Evolutionary conservation across 1,140 invertebrate genomes (phyloP), one percentile per base, ranked within the genome.

Genomic region (Euura lappo): DNA sequence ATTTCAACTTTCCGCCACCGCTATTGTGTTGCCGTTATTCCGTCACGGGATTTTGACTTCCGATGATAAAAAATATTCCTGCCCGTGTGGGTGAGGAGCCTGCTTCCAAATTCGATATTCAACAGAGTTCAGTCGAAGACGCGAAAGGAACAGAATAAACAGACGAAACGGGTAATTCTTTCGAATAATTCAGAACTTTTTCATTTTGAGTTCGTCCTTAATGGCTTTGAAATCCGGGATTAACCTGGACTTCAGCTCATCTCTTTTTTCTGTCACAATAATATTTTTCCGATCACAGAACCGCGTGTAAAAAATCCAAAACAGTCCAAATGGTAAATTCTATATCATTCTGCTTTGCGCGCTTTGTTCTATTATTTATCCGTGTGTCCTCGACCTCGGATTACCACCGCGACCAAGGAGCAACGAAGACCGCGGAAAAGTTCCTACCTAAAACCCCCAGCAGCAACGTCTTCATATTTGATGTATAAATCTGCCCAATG

Each of bases 401-500:
- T 60, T 3, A n/a, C 51, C 51, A 60, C 3, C 51, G 3, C 10
- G 6, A 60, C 51, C 8, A 60, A 3, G 51, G 51, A 4, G 51
- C 51, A 60, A 60, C 51, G 51, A 60, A 60, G 51, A 60, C 10
- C 51, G 51, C 10, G 13, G 51, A n/a, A 60, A 11, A n/a, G 76
- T 77, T 73, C 81, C 80, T 75, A 72, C 75, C 74, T 78, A 80
- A 81, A 81, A 83, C 81, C 81, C 80, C 81, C 80, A 74, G 75
- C 80, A 81, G 81, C 78, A 75, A 79, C 77, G 81, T 83, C 80
- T 83, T 81, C 81, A 83, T 83, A 83, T 83, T 83, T 83, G 79
- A 83, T 83, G 80, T 79, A n/a, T n/a, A n/a, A 77, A 75, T 80
- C 81, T 80, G 79, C 81, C 81, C 80, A 81, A 79, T 81, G 51